Conservation (phyloP, 2,113 vertebrate genomes). For the Herpailurus yagouaroundi region DNA sequence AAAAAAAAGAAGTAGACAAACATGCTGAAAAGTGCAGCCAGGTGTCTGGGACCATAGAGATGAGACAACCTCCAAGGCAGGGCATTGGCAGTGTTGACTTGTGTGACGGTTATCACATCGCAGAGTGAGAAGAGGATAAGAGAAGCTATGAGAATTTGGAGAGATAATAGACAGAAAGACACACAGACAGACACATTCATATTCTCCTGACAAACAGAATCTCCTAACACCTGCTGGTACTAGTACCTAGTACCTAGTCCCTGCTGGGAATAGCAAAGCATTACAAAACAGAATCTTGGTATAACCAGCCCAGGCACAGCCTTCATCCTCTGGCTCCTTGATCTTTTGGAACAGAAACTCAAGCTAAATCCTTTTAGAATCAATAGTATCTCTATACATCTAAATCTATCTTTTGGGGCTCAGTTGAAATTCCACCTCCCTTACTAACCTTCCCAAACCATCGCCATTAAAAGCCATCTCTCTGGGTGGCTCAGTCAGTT, state of each 20-base stretch:
- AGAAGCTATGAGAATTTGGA: not conserved
- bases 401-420: not conserved
- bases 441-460: not conserved
- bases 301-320: not conserved
- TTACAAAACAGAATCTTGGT: not conserved
- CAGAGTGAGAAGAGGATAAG: not conserved
- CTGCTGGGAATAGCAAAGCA: not conserved
- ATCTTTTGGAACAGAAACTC: not conserved
- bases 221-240: not conserved
- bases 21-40: not conserved
- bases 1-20: not conserved
- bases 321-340: not conserved
- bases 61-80: not conserved
- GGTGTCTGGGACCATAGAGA: not conserved
- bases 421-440: not conserved
- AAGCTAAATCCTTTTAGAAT: not conserved
- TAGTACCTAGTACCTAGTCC: not conserved
- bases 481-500: not conserved
- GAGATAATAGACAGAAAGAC: not conserved
- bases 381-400: not conserved
- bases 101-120: not conserved
- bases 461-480: not conserved
- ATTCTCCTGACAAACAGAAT: not conserved
- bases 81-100: not conserved
- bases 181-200: not conserved